Evolutionary conservation across 2,888 invertebrate genomes (phyloP), one percentile per base, ranked within the genome.

Genomic region (Drosophila macrospina): DNA sequence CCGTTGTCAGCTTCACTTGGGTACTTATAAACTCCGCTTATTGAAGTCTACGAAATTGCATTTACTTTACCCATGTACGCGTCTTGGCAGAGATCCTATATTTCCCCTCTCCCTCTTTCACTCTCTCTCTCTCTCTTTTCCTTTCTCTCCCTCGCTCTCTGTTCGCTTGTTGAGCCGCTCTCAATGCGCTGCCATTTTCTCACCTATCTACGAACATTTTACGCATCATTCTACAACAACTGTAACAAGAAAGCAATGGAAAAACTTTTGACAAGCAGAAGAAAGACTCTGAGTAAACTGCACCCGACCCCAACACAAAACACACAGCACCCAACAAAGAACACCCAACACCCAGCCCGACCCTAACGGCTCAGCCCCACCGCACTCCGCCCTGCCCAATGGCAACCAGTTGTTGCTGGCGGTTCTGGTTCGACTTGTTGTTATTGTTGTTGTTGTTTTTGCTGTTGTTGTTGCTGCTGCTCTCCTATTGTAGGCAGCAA

Each of bases 41-140:
- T 84, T 84, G 86, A 88, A 84, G 83, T 71, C 75, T 88, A 39
- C 84, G 66, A 83, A 88, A 88, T 84, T 88, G 86, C 86, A 86
- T 84, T 84, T 88, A 78, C 88, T 86, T 80, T 72, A 51, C 54
- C 34, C 69, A 52, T 51, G 69, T 44, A 51, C 42, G 24, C 56
- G 34, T 30, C 52, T 24, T 54, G 48, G 24, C 44, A 41, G 41
- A 62, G 24, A 1, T 26, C 42, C 42, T 20, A 11, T 47, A 32
- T 39, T 63, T 24, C 16, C 26, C 26, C 26, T 1, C 20, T 15
- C 20, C 2, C 10, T 13, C 30, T 32, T 8, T 0, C 47, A 4
- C 26, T 5, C 16, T n/a, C 7, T 2, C 7, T 10, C 50, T 16
- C 7, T 37, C 28, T n/a, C 16, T 11, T 8, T 15, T 16, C 5